phyloP scores from a whole-genome alignment of 2,797 vertebrate species.

The Tarsius wallacei region DNA sequence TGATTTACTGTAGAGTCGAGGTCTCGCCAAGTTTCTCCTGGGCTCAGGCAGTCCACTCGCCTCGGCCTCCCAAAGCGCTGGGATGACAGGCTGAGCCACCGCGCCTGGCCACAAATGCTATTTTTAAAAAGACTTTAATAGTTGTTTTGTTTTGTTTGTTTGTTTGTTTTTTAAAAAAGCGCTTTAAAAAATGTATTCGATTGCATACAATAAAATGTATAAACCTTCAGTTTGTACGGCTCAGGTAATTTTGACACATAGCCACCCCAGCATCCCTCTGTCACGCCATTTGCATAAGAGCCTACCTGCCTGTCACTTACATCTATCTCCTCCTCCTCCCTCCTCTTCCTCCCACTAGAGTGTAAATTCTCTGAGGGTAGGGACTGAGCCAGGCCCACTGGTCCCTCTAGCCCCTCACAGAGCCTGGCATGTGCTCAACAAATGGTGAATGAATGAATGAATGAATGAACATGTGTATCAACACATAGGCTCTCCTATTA shows the following conservation, averaged over 20 bases:
- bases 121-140: neutral
- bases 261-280: neutral
- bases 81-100: neutral
- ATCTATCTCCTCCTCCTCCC: neutral
- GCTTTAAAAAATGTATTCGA: neutral
- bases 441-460: neutral
- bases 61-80: neutral
- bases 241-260: slow-evolving; percentile 45
- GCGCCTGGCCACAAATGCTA: neutral
- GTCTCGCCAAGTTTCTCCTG: neutral
- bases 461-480: neutral
- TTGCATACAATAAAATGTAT: neutral
- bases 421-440: neutral
- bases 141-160: too few relatives aligned
- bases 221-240: neutral
- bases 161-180: neutral
- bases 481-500: neutral
- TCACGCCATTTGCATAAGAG: neutral
- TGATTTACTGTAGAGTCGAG: too few relatives aligned
- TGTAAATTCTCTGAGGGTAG: neutral
- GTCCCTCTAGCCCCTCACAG: neutral
- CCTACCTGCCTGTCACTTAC: neutral
- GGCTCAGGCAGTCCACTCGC: neutral
- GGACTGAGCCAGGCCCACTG: neutral
- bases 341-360: neutral